Conservation (phyloP, 2,888 invertebrate species). For the Andrena flavipes region DNA sequence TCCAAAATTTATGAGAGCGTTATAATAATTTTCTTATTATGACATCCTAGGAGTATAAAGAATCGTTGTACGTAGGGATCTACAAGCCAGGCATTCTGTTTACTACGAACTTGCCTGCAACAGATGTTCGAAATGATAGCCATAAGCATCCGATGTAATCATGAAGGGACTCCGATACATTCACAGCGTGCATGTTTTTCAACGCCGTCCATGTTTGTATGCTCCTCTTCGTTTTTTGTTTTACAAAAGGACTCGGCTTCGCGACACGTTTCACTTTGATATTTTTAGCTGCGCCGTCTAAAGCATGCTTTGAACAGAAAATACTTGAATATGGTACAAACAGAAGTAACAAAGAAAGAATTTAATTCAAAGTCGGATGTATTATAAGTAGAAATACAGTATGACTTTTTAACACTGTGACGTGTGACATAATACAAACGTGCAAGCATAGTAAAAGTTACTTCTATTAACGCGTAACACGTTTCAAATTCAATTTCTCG, state of each 20-base stretch:
- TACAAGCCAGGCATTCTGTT: background rate
- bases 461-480: too few species aligned
- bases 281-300: background rate
- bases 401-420: too few species aligned
- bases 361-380: background rate
- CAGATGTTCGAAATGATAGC: conserved; percentile 50
- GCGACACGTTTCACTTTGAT: conserved; percentile 7
- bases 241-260: background rate
- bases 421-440: background rate
- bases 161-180: conserved; percentile 30
- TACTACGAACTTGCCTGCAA: conserved; percentile 19
- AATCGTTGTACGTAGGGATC: background rate
- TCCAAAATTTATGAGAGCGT: background rate
- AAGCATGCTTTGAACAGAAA: background rate
- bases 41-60: background rate
- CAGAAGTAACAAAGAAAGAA: background rate
- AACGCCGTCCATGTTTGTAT: background rate
- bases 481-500: background rate
- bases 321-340: background rate
- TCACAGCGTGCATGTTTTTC: conserved; percentile 27
- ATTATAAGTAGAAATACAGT: background rate
- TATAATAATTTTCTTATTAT: background rate
- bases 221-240: background rate
- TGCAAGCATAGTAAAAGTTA: too few species aligned
- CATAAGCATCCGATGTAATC: conserved; percentile 39